Base-by-base conservation (phyloP, 2,888 invertebrate genomes). In the Baronia brevicornis region DNA sequence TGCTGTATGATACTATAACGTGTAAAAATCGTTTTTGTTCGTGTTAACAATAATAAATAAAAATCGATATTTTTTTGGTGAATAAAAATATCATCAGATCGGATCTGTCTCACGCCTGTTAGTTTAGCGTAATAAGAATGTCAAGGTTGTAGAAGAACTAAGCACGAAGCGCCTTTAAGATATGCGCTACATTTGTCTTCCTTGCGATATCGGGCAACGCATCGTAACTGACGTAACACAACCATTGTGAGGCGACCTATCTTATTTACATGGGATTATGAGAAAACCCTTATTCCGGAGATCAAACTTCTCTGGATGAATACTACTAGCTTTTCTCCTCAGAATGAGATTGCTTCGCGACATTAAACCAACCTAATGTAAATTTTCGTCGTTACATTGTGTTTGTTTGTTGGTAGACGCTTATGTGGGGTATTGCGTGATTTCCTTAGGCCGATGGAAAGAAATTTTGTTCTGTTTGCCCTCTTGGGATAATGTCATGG, bases 311-410 rank as follows among this genome's bases (percentile, higher is more conserved):
- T 34, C 46, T 72, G 75, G 80, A 54, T 41, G 51, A 32, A 39
- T 36, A 53, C 54, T 51, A 53, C 57, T 55, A 64, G 57, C 70
- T 67, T 73, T 74, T 74, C 78, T 71, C 57, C 54, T 56, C 55
- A 63, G 62, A 80, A 80, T 72, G 78, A 80, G 77, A 80, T 80
- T 78, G 77, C 73, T 59, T 60, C 71, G 72, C 72, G 74, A 80
- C 78, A 80, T 82, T 84, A 80, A 74, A 71, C 78, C 67, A 53
- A 60, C 65, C 70, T 68, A 68, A 80, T 80, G 78, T 79, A 80
- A 77, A 79, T 79, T 78, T 77, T 70, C 71, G 61, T 67, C 66
- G 69, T 74, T 68, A 67, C 57, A 52, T 51, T 53, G 45, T 60
- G 64, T 66, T 64, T 78, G 70, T 71, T 70, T 65, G 71, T 69